Base-by-base conservation (phyloP, 2,888 invertebrate genomes). In the Ichneumoninae sp. region DNA sequence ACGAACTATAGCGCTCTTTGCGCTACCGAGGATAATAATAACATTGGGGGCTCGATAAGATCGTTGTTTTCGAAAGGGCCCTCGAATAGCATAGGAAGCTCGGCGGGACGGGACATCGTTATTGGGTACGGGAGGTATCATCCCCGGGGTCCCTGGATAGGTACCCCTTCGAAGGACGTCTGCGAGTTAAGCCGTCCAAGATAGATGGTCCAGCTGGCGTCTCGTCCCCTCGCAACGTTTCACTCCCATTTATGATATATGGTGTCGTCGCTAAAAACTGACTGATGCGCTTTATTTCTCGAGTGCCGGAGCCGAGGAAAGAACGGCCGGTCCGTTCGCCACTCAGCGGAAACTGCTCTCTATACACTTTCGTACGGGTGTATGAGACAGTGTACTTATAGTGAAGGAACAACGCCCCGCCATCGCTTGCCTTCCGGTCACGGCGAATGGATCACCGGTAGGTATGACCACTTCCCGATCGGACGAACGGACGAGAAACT, bases 191-290 rank as follows among this genome's bases (percentile, higher is more conserved):
- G 88, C 87, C 88, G 85, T 85, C 73, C 68, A 91, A 91, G 90
- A 91, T 91, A 86, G 88, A 91, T 91, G 90, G 87, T 88, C 87
- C 88, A 87, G 84, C 86, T 87, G 88, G 83, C 86, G 84, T 69
- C 77, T 77, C 66, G 68, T 68, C 75, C 70, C 76, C 85, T 82
- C 74, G 71, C 80, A 88, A 88, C 88, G 86, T 91, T 89, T 90
- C 88, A 88, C 88, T 89, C 86, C 83, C 88, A 83, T 88, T 89
- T 90, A 89, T 91, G 91, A 91, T 91, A 88, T 91, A 91, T 88
- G 89, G 83, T 85, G 79, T 83, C 83, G 81, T 80, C 80, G 85
- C 87, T 89, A 91, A 91, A 91, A 91, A 91, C 87, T 90, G 90
- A 88, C 91, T 89, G 90, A 89, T 88, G 87, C 85, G 88, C 88